Evolutionary conservation across 2,888 invertebrate genomes (phyloP).

Genomic region (Bombyx huttoni): DNA sequence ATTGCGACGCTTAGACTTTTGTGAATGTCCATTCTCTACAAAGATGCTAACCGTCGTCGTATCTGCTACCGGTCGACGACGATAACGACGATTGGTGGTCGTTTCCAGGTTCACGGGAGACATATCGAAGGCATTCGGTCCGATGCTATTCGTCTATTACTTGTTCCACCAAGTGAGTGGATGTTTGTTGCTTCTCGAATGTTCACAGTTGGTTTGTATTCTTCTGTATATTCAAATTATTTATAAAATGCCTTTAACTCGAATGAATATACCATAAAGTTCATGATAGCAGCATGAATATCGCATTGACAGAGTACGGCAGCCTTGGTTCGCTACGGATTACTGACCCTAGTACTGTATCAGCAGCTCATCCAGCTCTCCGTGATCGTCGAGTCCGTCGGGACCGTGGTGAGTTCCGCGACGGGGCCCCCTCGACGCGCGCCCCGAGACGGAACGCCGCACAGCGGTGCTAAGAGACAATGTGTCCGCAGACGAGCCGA

Average conservation of each 20-base stretch:
- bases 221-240: not conserved
- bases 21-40: no score
- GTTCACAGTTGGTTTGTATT: conserved; percentile 10
- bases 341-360: conserved; percentile 9
- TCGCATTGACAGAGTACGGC: conserved; percentile 9
- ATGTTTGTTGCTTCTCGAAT: conserved; percentile 9
- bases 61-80: no score
- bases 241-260: no score
- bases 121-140: conserved; percentile 12
- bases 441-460: no score
- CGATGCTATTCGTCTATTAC: conserved; percentile 8
- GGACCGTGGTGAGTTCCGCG: conserved; percentile 21
- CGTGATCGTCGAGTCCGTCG: conserved; percentile 19
- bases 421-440: conserved; percentile 19
- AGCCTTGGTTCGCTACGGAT: conserved; percentile 10
- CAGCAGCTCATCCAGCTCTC: conserved; percentile 16
- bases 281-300: not conserved
- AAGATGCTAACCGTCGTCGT: no score
- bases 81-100: no score
- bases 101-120: conserved; percentile 8
- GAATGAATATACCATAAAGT: not conserved
- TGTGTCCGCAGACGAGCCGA: conserved; percentile 19
- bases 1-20: no score
- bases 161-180: conserved; percentile 11
- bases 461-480: not conserved